phyloP scores from a whole-genome alignment of 2,113 vertebrate genomes.

The Narcine bancroftii region DNA sequence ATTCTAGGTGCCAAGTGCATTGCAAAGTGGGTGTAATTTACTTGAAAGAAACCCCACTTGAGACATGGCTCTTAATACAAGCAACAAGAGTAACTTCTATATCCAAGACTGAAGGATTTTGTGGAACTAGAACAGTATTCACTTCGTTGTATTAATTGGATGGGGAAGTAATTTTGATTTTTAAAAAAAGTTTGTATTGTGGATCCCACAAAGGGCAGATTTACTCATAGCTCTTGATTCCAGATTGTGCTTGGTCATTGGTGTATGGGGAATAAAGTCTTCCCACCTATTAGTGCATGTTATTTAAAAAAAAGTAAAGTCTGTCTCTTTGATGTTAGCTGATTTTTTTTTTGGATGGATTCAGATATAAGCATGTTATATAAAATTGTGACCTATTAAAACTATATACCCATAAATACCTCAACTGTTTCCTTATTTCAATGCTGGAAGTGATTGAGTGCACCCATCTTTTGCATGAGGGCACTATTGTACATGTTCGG shows the following conservation, averaged over 20 bases:
- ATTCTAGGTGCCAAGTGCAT: constrained; percentile 14
- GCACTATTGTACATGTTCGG: not conserved
- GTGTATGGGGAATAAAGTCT: not conserved
- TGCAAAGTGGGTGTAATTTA: constrained; percentile 22
- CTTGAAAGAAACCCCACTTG: not conserved
- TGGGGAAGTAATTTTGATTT: constrained; percentile 31
- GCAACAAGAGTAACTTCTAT: constrained; percentile 15
- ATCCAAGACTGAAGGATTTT: constrained; percentile 10
- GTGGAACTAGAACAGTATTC: constrained; percentile 29
- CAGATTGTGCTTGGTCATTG: constrained; percentile 25
- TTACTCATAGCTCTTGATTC: not conserved
- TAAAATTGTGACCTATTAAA: constrained; percentile 32
- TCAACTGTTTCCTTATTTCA: not conserved
- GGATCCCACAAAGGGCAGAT: constrained; percentile 18
- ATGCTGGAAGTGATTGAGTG: not conserved
- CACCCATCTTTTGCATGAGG: not conserved
- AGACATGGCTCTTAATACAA: not conserved
- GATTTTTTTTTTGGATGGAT: constrained; percentile 18
- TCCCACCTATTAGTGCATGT: constrained; percentile 18
- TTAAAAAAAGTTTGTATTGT: not conserved
- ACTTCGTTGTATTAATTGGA: constrained; percentile 26
- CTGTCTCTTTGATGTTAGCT: constrained; percentile 18
- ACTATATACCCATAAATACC: constrained; percentile 21
- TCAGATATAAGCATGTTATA: constrained; percentile 29
- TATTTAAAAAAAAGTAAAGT: constrained; percentile 34